A percentile compares a stretch with the other conserved stretches of the same genome.
phyloP scores from a whole-genome alignment of 37 sponge, comb jelly and placozoan species.

The Lycopodina hypogea region DNA sequence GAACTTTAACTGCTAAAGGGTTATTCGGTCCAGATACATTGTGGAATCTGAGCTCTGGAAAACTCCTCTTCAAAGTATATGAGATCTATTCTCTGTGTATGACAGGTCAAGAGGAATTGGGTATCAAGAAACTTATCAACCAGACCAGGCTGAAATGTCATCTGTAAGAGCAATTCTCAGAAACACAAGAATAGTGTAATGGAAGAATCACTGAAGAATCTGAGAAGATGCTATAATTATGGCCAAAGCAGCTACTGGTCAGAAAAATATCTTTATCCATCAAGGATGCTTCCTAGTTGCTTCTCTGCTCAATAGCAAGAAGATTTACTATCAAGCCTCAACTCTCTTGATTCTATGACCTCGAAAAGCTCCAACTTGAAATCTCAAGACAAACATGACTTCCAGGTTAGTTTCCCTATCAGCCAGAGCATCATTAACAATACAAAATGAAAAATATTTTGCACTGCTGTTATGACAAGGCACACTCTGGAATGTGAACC shows the following conservation, averaged over 20 bases:
- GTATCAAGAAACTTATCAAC: no score
- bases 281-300: constrained; percentile 16
- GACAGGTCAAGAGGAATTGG: no score
- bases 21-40: no score
- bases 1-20: no score
- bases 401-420: constrained; percentile 29
- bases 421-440: constrained; percentile 30
- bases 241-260: constrained; percentile 36
- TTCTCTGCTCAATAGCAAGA: constrained; percentile 16
- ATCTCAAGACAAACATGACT: constrained; percentile 36
- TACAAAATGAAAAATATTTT: neutral
- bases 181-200: constrained; percentile 30
- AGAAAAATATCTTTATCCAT: constrained; percentile 21
- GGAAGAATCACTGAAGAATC: constrained; percentile 24
- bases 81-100: no score
- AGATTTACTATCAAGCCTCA: constrained; percentile 27
- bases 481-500: constrained; percentile 42
- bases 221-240: constrained; percentile 33
- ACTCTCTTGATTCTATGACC: constrained; percentile 10
- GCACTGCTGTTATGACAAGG: constrained; percentile 13
- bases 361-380: constrained; percentile 27
- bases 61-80: no score
- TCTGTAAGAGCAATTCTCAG: constrained; percentile 23
- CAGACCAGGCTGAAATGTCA: constrained; percentile 21
- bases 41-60: no score